Evolutionary conservation across 2,888 invertebrate genomes (phyloP).

Genomic region (Helleia helle): DNA sequence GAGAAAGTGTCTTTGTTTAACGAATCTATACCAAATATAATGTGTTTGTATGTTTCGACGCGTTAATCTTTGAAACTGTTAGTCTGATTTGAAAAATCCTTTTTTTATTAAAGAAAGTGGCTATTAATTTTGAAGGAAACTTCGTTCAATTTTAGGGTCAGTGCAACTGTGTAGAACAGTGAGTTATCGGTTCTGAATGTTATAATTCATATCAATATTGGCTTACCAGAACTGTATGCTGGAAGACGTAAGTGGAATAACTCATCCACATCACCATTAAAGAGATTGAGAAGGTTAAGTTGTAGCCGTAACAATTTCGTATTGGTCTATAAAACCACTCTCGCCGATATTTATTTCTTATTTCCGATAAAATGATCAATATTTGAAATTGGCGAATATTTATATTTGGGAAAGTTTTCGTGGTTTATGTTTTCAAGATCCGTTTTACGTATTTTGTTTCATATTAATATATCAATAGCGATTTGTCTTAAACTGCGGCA

Average conservation of each 20-base stretch:
- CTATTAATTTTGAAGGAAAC: too few relatives aligned
- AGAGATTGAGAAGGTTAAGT: slow-evolving; percentile 59
- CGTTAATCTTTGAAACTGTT: too few relatives aligned
- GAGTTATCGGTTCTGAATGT: too few relatives aligned
- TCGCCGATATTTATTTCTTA: slow-evolving; percentile 69
- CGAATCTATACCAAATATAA: too few relatives aligned
- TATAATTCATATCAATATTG: too few relatives aligned
- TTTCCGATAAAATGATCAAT: slow-evolving; percentile 67
- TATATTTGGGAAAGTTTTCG: not conserved
- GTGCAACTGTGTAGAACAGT: too few relatives aligned
- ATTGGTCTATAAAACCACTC: slow-evolving; percentile 69
- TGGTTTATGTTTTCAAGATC: not conserved
- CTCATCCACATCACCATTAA: slow-evolving; percentile 1
- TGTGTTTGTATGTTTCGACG: too few relatives aligned
- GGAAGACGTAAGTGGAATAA: slow-evolving; percentile 2
- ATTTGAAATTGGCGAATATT: slow-evolving; percentile 45
- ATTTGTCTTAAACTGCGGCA: too few relatives aligned
- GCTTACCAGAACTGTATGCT: slow-evolving; percentile 14
- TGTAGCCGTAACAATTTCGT: slow-evolving; percentile 67
- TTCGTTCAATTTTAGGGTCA: too few relatives aligned
- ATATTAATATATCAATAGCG: not conserved
- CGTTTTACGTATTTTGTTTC: not conserved
- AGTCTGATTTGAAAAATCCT: too few relatives aligned
- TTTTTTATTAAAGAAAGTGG: too few relatives aligned
- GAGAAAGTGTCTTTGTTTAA: too few relatives aligned